Evolutionary conservation across 1,140 invertebrate species (phyloP).

Genomic region (Neelides sp.): DNA sequence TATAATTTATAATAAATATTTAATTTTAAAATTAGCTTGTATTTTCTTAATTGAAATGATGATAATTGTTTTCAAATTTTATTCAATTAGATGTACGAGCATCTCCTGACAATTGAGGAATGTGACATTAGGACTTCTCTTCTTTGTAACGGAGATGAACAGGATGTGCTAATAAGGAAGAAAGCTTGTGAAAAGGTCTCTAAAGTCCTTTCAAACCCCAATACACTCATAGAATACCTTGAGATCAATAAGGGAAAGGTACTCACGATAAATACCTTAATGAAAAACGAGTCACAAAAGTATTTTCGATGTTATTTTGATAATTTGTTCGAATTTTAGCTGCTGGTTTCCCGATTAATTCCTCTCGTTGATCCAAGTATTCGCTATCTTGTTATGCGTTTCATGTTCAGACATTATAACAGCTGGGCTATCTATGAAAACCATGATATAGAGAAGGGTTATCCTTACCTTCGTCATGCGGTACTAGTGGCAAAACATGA

Average conservation of each 20-base stretch:
- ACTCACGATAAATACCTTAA: conserved; percentile 6
- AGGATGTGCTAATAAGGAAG: conserved; percentile 2
- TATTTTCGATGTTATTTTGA: neutral
- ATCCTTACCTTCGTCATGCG: conserved; percentile 17
- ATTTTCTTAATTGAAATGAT: neutral
- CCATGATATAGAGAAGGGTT: conserved; percentile 13
- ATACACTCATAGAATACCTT: conserved; percentile 13
- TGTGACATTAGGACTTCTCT: conserved; percentile 15
- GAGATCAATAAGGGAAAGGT: conserved; percentile 23
- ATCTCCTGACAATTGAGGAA: conserved; percentile 18
- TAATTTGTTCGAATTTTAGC: neutral
- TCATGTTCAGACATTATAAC: conserved; percentile 6
- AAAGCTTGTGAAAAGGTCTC: conserved; percentile 7
- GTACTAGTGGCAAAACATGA: conserved; percentile 9
- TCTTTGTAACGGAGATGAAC: conserved; percentile 14
- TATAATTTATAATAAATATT: too few relatives aligned
- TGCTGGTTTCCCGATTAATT: conserved; percentile 14
- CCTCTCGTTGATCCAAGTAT: conserved; percentile 12
- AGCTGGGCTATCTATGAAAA: conserved; percentile 9
- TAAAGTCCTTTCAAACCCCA: conserved; percentile 7
- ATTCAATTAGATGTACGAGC: conserved; percentile 18
- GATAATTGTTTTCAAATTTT: neutral
- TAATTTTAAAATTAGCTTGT: neutral
- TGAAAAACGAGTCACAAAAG: neutral
- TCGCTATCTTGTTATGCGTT: conserved; percentile 5